phyloP scores from a whole-genome alignment of 2,888 invertebrate genomes.

The Epistrophe eligans region DNA sequence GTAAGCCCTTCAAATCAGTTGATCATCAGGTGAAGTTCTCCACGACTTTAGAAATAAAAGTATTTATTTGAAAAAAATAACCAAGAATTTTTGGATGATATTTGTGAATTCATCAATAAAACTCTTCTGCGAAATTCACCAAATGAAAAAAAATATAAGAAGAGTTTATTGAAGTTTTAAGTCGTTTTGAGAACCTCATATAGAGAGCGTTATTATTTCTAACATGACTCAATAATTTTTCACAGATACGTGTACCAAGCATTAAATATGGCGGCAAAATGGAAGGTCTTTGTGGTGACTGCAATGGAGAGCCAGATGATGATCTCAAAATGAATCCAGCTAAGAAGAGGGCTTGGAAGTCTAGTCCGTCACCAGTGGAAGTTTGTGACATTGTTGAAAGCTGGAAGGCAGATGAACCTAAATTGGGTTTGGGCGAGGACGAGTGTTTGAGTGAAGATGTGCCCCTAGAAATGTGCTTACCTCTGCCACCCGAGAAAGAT shows the following conservation, averaged over 20 bases:
- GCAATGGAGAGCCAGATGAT: constrained; percentile 86
- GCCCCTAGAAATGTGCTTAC: constrained; percentile 84
- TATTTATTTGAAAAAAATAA: not conserved
- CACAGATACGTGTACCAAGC: constrained; percentile 88
- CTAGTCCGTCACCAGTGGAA: constrained; percentile 63
- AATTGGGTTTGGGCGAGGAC: constrained; percentile 84
- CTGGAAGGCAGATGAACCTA: constrained; percentile 85
- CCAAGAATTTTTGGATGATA: not conserved
- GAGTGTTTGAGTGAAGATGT: constrained; percentile 85
- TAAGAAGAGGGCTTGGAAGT: constrained; percentile 78
- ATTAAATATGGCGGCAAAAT: constrained; percentile 89
- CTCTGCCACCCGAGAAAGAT: constrained; percentile 87
- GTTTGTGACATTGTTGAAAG: constrained; percentile 85
- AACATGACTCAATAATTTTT: constrained; percentile 77
- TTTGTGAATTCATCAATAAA: not conserved
- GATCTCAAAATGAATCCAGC: constrained; percentile 86
- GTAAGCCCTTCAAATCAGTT: constrained; percentile 78
- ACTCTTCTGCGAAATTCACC: not conserved
- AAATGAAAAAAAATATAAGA: not conserved
- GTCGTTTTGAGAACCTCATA: no score
- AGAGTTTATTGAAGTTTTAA: not conserved
- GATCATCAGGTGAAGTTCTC: not conserved
- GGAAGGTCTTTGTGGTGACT: constrained; percentile 93
- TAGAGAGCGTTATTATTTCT: constrained; percentile 23
- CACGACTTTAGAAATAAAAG: not conserved